Base-by-base conservation (phyloP, 2,888 invertebrate genomes). In the Drosophila maculinotata region DNA sequence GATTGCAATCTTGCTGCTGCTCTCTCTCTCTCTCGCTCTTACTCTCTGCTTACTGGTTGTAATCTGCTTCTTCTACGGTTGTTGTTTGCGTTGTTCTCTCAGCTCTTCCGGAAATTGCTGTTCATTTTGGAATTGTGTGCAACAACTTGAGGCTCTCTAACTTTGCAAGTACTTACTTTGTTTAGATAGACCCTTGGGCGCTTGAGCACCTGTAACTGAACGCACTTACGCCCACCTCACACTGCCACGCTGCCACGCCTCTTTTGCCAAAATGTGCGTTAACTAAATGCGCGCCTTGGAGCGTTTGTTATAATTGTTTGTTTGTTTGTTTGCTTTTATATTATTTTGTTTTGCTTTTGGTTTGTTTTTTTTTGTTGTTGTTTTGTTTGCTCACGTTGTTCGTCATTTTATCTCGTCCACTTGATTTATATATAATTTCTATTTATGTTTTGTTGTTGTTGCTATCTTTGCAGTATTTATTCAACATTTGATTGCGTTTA, bases 401-500 rank as follows among this genome's bases (percentile, higher is more conserved):
- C 9, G 41, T 25, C 26, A 14, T 38, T 20, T 57, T 33, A 8
- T 38, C 26, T 71, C 38, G 30, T 65, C 67, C 49, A 52, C 58
- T 59, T 68, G 58, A 31, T 28, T 60, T 48, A 53, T 44, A 63
- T 67, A 58, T 76, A 44, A 64, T 73, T 76, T 73, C 51, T 76
- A 73, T 80, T 73, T 54, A 38, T 76, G 44, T 63, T 53, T 56
- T 42, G 26, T 42, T 64, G 15, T 51, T 53, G 33, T 15, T 71
- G 47, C 23, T 39, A 42, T 57, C 53, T 47, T 52, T 51, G 6
- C 10, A 26, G 59, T 69, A 66, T 79, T 83, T 68, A 69, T 72
- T 74, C 56, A 72, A 79, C 82, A 71, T 75, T 80, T 74, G 80
- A 79, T 79, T 79, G 69, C 71, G 57, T 72, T 78, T 80, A 80